These are phyloP conservation scores for Oconnorella tubifera DNA, from an alignment of 2,888 invertebrate genomes.

Conservation along the genomic window DNA sequence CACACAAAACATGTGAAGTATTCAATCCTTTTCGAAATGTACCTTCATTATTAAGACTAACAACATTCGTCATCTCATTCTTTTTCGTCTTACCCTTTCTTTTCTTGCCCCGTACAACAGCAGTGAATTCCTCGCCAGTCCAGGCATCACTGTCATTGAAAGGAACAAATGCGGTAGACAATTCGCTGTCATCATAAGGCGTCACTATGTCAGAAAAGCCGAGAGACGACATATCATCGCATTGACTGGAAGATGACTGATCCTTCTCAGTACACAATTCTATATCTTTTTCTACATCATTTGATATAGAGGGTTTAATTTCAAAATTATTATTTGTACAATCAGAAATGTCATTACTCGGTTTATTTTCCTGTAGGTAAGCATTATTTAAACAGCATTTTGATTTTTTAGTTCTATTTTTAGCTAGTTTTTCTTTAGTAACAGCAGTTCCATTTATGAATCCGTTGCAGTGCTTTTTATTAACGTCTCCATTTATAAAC, in stretches of 20 bases:
- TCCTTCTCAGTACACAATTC: too few species aligned
- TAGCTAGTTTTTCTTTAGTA: background rate
- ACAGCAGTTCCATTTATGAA: background rate
- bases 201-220: background rate
- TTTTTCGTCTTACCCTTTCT: background rate
- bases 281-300: too few species aligned
- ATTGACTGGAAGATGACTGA: too few species aligned
- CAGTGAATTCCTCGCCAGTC: background rate
- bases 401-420: background rate
- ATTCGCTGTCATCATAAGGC: background rate
- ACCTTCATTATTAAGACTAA: too few species aligned
- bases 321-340: too few species aligned
- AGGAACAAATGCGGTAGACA: background rate
- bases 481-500: background rate
- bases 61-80: background rate
- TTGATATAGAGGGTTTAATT: background rate
- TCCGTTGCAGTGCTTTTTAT: background rate
- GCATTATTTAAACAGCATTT: too few species aligned
- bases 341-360: too few species aligned
- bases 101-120: background rate
- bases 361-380: too few species aligned
- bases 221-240: too few species aligned
- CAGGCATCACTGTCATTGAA: background rate
- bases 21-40: too few species aligned
- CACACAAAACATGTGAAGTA: too few species aligned